Conservation (phyloP, 2,888 invertebrate species). For the Agrotis puta region DNA sequence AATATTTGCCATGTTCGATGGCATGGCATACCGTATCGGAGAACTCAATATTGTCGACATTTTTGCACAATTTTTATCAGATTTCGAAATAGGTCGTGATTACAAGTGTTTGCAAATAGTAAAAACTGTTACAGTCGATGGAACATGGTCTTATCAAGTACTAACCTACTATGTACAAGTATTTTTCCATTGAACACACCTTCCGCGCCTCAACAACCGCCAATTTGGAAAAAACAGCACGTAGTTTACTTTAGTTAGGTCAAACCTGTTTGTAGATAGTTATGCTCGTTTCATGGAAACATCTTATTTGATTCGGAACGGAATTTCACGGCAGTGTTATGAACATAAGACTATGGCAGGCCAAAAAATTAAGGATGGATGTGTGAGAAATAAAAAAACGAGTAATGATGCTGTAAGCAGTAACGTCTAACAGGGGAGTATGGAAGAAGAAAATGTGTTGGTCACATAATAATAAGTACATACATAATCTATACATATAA, state of each 20-base stretch:
- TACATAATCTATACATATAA: too few species aligned
- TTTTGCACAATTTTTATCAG: constrained; percentile 30
- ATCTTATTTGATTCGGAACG: not conserved
- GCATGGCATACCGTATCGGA: not conserved
- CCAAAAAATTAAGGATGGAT: too few species aligned
- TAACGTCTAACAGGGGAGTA: too few species aligned
- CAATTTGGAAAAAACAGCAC: constrained; percentile 2
- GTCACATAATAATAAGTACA: too few species aligned
- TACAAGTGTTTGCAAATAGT: constrained; percentile 52
- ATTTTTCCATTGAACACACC: constrained; percentile 56
- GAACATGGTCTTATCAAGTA: constrained; percentile 41
- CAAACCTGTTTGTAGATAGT: constrained; percentile 24
- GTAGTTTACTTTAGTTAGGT: not conserved
- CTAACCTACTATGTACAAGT: not conserved
- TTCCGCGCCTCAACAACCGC: constrained; percentile 16
- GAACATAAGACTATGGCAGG: too few species aligned
- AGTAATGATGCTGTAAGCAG: too few species aligned
- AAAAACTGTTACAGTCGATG: constrained; percentile 9
- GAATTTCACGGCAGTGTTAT: not conserved
- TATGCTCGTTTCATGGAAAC: not conserved
- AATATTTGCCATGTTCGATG: constrained; percentile 30
- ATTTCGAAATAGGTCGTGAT: constrained; percentile 54
- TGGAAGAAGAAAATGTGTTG: too few species aligned
- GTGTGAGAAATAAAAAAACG: too few species aligned
- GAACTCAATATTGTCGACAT: not conserved